Evolutionary conservation across 1,140 invertebrate genomes (phyloP).

Genomic region (Bicyclus anynana): DNA sequence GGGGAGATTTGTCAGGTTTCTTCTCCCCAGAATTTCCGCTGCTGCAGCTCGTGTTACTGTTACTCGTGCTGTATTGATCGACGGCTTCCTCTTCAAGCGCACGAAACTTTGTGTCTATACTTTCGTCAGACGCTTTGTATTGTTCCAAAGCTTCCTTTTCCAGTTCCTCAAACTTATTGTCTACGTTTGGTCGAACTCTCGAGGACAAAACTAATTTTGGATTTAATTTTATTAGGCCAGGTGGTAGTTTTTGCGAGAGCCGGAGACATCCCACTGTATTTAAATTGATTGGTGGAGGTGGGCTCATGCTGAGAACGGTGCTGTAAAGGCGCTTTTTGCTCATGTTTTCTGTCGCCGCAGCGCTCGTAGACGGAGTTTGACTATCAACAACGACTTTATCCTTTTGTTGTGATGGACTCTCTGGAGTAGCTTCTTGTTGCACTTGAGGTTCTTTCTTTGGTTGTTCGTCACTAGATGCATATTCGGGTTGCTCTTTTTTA

Average conservation of each 20-base stretch:
- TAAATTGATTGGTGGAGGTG: conserved; percentile 45
- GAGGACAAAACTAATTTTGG: conserved; percentile 56
- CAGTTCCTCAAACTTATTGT: conserved; percentile 67
- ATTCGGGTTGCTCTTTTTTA: conserved; percentile 27
- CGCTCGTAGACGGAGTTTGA: conserved; percentile 52
- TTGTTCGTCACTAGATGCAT: conserved; percentile 26
- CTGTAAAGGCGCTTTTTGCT: conserved; percentile 67
- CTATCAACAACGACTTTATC: conserved; percentile 40
- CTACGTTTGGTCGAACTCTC: conserved; percentile 48
- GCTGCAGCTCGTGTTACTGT: conserved; percentile 71
- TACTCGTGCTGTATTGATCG: conserved; percentile 70
- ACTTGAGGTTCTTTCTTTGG: conserved; percentile 15
- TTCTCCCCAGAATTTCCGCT: conserved; percentile 57
- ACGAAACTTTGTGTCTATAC: conserved; percentile 68
- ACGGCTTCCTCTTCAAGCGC: conserved; percentile 70
- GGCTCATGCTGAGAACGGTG: conserved; percentile 64
- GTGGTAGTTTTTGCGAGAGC: conserved; percentile 55
- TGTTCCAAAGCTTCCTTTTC: conserved; percentile 74
- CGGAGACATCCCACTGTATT: conserved; percentile 46
- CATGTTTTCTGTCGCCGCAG: conserved; percentile 43
- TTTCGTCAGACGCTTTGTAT: conserved; percentile 72
- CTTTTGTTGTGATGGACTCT: conserved; percentile 23
- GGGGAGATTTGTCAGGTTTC: conserved; percentile 24
- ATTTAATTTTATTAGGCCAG: conserved; percentile 61
- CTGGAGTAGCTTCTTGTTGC: conserved; percentile 22